Percentiles rank a stretch among this genome's conserved stretches.
Conservation (phyloP, 1,140 invertebrate species). For the Drosophila setifemur region DNA sequence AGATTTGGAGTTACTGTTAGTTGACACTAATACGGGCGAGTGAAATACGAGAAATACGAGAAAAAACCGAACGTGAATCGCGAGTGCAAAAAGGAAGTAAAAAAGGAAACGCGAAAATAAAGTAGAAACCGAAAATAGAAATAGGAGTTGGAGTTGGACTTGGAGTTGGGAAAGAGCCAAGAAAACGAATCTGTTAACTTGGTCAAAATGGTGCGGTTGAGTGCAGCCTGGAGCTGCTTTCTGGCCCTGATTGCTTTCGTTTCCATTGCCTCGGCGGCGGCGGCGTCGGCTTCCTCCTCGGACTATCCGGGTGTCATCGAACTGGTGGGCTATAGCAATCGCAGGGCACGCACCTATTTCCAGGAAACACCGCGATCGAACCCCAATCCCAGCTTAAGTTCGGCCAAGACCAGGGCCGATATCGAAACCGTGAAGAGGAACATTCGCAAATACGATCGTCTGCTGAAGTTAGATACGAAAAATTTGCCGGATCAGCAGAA, state of each 20-base stretch:
- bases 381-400: slow-evolving; percentile 29
- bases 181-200: slow-evolving; percentile 20
- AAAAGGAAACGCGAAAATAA: slow-evolving; percentile 14
- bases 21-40: slow-evolving; percentile 75
- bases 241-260: slow-evolving; percentile 45
- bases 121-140: not conserved
- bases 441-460: slow-evolving; percentile 77
- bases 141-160: too few species aligned
- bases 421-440: slow-evolving; percentile 80
- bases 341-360: slow-evolving; percentile 74
- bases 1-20: slow-evolving; percentile 72
- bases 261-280: slow-evolving; percentile 1
- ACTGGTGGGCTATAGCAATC: slow-evolving; percentile 78
- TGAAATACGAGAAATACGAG: slow-evolving; percentile 38
- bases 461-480: slow-evolving; percentile 76
- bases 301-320: slow-evolving; percentile 80
- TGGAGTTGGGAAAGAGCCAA: slow-evolving; percentile 1
- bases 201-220: slow-evolving; percentile 53
- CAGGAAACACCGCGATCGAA: slow-evolving; percentile 38
- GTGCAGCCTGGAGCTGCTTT: slow-evolving; percentile 61
- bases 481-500: slow-evolving; percentile 80
- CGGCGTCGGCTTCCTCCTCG: slow-evolving; percentile 7
- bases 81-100: slow-evolving; percentile 11
- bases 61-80: slow-evolving; percentile 29
- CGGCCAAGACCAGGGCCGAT: slow-evolving; percentile 73